These are phyloP conservation scores for Platyrinchus mystaceus DNA, from an alignment of 2,797 vertebrate species.

Conservation along the genomic window DNA sequence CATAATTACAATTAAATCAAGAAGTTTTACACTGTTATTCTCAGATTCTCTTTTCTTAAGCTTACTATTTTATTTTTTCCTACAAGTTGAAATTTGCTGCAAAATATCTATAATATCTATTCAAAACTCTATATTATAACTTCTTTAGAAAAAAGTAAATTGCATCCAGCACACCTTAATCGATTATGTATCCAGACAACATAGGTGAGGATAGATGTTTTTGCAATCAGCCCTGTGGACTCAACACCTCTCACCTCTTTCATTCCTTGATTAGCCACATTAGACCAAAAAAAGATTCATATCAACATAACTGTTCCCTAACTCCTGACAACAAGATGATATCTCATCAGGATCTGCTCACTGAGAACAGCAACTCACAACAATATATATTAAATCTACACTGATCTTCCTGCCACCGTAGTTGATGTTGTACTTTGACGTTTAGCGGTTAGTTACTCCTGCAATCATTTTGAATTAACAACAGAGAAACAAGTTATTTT, in stretches of 20 bases:
- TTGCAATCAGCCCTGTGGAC: not conserved
- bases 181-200: not conserved
- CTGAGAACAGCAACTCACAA: not conserved
- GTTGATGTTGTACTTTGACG: not conserved
- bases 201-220: not conserved
- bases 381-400: not conserved
- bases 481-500: not conserved
- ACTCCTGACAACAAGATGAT: not conserved
- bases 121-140: not conserved
- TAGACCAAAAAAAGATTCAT: not conserved
- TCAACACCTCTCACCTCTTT: not conserved
- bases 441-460: not conserved
- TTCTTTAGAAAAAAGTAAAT: not conserved
- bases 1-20: not conserved
- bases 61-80: not conserved
- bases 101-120: not conserved
- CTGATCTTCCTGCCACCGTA: not conserved
- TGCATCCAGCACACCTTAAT: not conserved
- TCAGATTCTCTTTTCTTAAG: not conserved
- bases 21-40: not conserved
- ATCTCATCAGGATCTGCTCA: not conserved
- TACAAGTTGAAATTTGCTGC: not conserved
- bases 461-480: not conserved
- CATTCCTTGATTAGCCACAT: not conserved
- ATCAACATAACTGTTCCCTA: not conserved